Percentiles rank a stretch among this genome's conserved stretches.
phyloP scores from a whole-genome alignment of 1,140 invertebrate genomes.

The Dendrolimus kikuchii region DNA sequence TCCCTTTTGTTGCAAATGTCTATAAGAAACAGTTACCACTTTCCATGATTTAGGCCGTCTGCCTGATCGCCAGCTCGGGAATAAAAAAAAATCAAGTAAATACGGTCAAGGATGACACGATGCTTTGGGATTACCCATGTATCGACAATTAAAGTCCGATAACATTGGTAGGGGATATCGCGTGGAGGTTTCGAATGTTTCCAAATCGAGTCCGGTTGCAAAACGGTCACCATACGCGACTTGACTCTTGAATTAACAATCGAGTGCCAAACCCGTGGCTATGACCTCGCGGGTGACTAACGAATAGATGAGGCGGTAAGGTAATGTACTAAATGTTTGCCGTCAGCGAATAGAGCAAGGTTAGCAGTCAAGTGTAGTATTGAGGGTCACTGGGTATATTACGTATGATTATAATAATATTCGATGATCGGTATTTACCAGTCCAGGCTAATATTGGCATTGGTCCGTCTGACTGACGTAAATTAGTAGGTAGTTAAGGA shows the following conservation, averaged over 20 bases:
- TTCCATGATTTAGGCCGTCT: no score
- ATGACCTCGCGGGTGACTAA: slow-evolving; percentile 39
- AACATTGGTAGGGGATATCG: no score
- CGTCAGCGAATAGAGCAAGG: slow-evolving; percentile 27
- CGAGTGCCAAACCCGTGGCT: slow-evolving; percentile 26
- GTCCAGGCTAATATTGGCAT: no score
- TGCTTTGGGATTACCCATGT: no score
- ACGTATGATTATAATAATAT: slow-evolving; percentile 18
- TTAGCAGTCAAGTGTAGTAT: slow-evolving; percentile 27
- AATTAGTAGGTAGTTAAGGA: no score
- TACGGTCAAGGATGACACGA: no score
- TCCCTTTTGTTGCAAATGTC: no score
- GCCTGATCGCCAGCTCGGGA: no score
- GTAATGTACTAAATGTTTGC: slow-evolving; percentile 22
- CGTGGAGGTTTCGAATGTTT: not conserved
- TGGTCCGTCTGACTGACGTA: no score
- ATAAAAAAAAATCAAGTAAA: no score
- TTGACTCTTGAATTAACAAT: slow-evolving; percentile 32
- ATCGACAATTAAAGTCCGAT: no score
- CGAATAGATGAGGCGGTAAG: slow-evolving; percentile 33
- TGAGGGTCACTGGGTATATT: slow-evolving; percentile 21
- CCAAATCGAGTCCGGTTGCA: slow-evolving; percentile 1
- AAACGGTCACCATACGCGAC: slow-evolving; percentile 1
- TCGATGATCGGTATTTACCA: not conserved
- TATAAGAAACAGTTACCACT: no score